These are phyloP conservation scores for Pectinophora gossypiella DNA, from an alignment of 1,140 invertebrate genomes.

Conservation along the genomic window DNA sequence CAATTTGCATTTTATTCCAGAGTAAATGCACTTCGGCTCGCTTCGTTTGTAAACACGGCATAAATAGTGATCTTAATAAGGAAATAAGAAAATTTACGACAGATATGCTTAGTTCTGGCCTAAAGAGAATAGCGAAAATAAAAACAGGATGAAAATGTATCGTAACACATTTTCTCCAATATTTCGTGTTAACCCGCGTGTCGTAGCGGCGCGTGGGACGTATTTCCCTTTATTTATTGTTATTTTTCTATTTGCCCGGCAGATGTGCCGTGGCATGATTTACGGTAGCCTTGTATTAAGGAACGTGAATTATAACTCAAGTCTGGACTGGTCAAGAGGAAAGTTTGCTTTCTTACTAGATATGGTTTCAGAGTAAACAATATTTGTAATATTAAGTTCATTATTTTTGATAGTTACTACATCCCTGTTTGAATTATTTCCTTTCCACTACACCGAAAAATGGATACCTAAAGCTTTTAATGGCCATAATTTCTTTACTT, in stretches of 20 bases:
- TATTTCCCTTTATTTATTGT: slow-evolving; percentile 70
- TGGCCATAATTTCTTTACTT: too few species aligned
- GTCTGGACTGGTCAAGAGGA: slow-evolving; percentile 34
- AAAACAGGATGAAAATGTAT: slow-evolving; percentile 9
- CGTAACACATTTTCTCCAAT: slow-evolving; percentile 29
- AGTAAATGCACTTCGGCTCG: not conserved
- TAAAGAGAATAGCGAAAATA: not conserved
- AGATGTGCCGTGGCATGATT: slow-evolving; percentile 68
- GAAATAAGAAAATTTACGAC: not conserved
- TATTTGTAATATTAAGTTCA: too few species aligned
- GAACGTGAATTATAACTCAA: slow-evolving; percentile 49
- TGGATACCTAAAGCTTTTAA: too few species aligned
- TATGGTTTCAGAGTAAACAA: too few species aligned
- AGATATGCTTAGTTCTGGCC: not conserved
- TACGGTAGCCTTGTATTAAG: slow-evolving; percentile 62
- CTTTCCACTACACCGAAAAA: too few species aligned
- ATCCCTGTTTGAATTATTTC: too few species aligned
- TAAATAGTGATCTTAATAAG: too few species aligned
- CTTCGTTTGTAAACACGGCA: not conserved
- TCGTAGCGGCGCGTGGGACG: slow-evolving; percentile 15
- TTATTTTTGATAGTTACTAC: too few species aligned
- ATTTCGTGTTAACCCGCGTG: slow-evolving; percentile 37
- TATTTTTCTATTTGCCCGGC: slow-evolving; percentile 74
- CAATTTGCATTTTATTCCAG: not conserved
- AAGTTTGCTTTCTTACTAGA: too few species aligned